Evolutionary conservation across 23 tunicate species (phyloP), one percentile per base, ranked within the genome.

Genomic region (Halocynthia roretzi): DNA sequence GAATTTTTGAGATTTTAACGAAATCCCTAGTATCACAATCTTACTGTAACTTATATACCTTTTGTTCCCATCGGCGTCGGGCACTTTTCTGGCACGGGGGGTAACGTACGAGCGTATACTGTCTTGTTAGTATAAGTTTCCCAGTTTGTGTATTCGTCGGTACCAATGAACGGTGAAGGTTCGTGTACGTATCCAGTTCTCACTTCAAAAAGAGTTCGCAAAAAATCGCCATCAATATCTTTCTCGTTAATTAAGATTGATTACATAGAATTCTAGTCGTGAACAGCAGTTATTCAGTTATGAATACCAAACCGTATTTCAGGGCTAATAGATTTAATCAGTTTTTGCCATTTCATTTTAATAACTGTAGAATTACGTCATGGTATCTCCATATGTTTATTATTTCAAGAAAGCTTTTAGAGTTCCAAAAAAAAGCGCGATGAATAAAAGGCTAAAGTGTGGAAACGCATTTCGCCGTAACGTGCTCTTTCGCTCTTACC

Each of bases 51-150:
- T 0, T 67, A 67, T 56, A 17, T 49, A 78, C 89, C 89, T 56
- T 68, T 78, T 11, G 72, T 72, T 10, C 89, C 89, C 89, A 84
- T 84, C 7, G 89, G 89, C 57, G 77, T 71, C 8, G 89, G 89
- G 49, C 89, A 84, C 56, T 80, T 71, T 44, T 62, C 51, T 51
- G 89, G 83, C 20, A 84, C 71, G 1, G 89, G 83, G 2, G 83
- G 89, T 51, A 84, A 51, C 15, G 83, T 77, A 62, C 89, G 71
- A 8, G 80, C 83, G 70, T 84, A 84, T 60, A 78, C 65, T 7
- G 78, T 55, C 10, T 78, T 77, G 52, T 84, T 84, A 15, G 18
- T 49, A 53, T 84, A 84, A n/a, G 79, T 79, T 15, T 78, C 54
- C 83, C 82, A 71, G 7, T 83, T 40, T 56, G 89, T 82, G 61